Percentiles rank a stretch among this genome's conserved stretches.
These are phyloP conservation scores for Sinodicranocentrus sp. DNA, from an alignment of 2,888 invertebrate genomes.

Conservation along the genomic window DNA sequence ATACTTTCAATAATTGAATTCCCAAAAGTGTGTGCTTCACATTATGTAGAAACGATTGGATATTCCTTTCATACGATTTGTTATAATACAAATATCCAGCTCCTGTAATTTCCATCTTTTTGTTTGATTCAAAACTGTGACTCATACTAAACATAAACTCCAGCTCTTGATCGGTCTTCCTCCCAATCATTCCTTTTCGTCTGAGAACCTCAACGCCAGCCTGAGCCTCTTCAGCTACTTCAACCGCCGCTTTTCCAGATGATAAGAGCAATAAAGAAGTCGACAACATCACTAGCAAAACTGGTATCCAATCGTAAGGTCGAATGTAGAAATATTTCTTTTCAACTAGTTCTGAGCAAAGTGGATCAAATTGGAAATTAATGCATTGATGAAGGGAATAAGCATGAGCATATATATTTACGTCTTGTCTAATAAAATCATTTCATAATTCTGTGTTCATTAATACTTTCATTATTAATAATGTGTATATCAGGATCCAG, in stretches of 20 bases:
- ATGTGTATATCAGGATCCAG: background rate
- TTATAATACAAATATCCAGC: constrained; percentile 35
- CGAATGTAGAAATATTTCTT: background rate
- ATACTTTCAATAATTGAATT: too few relatives aligned
- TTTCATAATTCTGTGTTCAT: too few relatives aligned
- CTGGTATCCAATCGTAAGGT: constrained; percentile 31
- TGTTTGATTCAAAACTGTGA: constrained; percentile 16
- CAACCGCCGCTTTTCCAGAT: constrained; percentile 6
- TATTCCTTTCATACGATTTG: too few relatives aligned
- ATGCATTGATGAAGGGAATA: background rate
- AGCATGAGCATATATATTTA: too few relatives aligned
- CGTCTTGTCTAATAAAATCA: too few relatives aligned
- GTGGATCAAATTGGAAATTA: too few relatives aligned
- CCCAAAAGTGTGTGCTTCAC: too few relatives aligned
- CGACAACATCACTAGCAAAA: background rate
- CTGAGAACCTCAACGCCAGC: constrained; percentile 69
- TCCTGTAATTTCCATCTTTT: constrained; percentile 13
- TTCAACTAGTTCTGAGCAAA: background rate
- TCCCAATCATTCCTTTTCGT: constrained; percentile 69
- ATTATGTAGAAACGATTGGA: too few relatives aligned
- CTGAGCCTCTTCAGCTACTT: constrained; percentile 52
- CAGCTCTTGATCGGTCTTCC: constrained; percentile 67
- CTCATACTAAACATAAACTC: constrained; percentile 61
- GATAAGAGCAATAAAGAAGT: background rate
- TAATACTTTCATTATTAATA: too few relatives aligned